Evolutionary conservation across 1,140 invertebrate genomes (phyloP).

Genomic region (Hyles vespertilio): DNA sequence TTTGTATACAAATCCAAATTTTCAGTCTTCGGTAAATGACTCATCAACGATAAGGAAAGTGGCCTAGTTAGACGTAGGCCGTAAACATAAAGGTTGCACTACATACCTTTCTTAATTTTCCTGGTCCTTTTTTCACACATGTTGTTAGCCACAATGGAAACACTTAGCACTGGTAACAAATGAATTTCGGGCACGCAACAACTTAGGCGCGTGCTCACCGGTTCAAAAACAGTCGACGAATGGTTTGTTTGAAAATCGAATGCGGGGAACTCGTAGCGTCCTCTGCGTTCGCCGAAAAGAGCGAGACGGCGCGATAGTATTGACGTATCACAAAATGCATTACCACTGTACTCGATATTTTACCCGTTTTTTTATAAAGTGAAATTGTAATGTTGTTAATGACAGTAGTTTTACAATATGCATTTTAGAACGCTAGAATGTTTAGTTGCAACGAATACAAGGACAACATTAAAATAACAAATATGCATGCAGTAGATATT

Average conservation of each 20-base stretch:
- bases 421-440: no score
- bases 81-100: not conserved
- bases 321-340: conserved; percentile 19
- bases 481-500: no score
- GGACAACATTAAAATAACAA: no score
- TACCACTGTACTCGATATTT: conserved; percentile 6
- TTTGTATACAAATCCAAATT: no score
- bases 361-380: not conserved
- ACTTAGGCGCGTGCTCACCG: conserved; percentile 27
- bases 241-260: conserved; percentile 54
- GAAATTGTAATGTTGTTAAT: no score
- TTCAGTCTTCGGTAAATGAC: no score
- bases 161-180: conserved; percentile 36
- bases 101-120: conserved; percentile 60
- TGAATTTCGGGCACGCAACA: conserved; percentile 5
- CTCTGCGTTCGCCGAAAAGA: conserved; percentile 21
- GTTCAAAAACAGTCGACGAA: conserved; percentile 34
- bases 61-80: no score
- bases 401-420: no score
- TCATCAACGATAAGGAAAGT: no score
- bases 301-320: conserved; percentile 38
- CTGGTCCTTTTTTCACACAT: conserved; percentile 65
- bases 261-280: conserved; percentile 22
- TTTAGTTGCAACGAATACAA: no score
- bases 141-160: conserved; percentile 41